Conservation (phyloP, 1,140 invertebrate species). For the Trinorchestia longiramus region DNA sequence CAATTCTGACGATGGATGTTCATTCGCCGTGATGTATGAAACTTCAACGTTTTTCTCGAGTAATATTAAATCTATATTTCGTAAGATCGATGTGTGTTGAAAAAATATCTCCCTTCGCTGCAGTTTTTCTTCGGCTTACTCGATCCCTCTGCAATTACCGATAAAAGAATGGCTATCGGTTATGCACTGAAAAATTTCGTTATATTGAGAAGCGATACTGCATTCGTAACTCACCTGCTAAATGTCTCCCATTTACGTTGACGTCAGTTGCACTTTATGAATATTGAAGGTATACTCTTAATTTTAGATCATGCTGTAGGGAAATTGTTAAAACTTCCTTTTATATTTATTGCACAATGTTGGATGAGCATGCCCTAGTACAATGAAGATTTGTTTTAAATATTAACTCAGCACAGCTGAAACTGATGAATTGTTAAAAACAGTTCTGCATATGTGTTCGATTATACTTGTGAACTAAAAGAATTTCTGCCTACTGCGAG, state of each 20-base stretch:
- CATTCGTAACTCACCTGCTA: background rate
- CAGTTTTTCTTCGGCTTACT: conserved; percentile 39
- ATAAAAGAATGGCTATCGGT: background rate
- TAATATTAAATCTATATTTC: background rate
- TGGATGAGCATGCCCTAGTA: background rate
- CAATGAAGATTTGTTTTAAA: background rate
- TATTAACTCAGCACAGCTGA: background rate
- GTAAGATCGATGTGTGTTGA: background rate
- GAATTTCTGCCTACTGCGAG: background rate
- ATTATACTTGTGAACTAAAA: too few species aligned
- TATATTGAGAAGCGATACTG: background rate
- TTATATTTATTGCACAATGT: background rate
- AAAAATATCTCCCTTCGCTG: background rate
- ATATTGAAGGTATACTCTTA: background rate
- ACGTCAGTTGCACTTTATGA: background rate
- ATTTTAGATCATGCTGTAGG: background rate
- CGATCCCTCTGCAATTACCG: conserved; percentile 29
- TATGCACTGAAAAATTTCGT: background rate
- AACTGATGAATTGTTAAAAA: background rate
- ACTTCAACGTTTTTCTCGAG: too few species aligned
- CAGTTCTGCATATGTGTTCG: background rate
- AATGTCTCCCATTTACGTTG: background rate
- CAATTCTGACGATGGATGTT: too few species aligned
- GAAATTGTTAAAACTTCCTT: background rate
- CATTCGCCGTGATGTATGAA: too few species aligned